These are phyloP conservation scores for Todus mexicanus DNA, from an alignment of 2,797 vertebrate genomes.

Conservation along the genomic window DNA sequence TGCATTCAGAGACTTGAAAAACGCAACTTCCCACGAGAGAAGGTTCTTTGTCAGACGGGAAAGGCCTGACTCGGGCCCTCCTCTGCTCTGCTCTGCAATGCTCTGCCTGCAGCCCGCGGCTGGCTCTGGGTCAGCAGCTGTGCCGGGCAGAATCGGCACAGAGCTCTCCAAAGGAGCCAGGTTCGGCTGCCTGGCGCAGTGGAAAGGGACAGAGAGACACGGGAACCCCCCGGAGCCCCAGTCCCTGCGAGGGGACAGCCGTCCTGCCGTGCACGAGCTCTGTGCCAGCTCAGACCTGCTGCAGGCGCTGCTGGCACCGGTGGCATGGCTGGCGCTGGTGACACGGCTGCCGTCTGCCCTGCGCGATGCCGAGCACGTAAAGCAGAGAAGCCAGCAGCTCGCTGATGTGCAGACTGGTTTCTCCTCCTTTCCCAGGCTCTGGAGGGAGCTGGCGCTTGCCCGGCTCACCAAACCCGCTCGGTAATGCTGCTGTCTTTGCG, in stretches of 20 bases:
- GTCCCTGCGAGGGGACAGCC: background rate
- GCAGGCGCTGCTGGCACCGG: background rate
- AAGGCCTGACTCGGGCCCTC: background rate
- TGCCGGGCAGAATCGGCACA: background rate
- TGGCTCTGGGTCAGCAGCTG: background rate
- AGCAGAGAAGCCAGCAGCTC: background rate
- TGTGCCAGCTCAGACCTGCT: background rate
- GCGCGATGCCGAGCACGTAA: accelerated
- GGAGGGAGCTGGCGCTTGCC: background rate
- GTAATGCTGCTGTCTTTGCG: background rate
- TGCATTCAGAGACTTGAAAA: background rate
- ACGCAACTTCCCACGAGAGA: accelerated
- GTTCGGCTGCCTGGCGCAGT: accelerated
- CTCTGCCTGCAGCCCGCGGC: background rate
- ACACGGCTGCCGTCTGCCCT: too few relatives aligned
- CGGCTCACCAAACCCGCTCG: background rate
- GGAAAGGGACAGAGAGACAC: accelerated
- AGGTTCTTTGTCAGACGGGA: background rate
- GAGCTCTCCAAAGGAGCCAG: background rate
- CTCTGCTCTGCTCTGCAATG: background rate
- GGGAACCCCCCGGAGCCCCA: accelerated
- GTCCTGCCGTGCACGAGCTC: accelerated
- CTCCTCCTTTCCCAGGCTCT: background rate
- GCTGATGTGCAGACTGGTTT: accelerated
- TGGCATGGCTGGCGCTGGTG: too few relatives aligned